These are phyloP conservation scores for Merodon equestris DNA, from an alignment of 2,888 invertebrate genomes.

Conservation along the genomic window DNA sequence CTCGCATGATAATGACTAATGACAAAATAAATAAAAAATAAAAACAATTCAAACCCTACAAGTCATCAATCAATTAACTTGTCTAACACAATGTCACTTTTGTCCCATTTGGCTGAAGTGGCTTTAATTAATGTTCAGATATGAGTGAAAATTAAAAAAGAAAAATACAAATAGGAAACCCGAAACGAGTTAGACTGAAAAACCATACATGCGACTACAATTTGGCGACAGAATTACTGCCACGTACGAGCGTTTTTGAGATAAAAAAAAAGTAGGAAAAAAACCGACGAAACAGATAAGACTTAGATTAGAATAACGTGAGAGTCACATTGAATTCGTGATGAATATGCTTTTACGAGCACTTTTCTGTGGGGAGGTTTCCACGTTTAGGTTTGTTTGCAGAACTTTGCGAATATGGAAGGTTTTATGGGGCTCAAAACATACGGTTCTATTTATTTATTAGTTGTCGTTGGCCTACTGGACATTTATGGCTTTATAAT, in stretches of 20 bases:
- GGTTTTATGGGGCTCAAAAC: too few species aligned
- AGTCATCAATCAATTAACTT: constrained; percentile 42
- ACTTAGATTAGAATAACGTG: constrained; percentile 8
- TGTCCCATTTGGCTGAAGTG: constrained; percentile 43
- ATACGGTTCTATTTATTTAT: too few species aligned
- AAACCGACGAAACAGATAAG: too few species aligned
- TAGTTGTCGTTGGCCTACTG: too few species aligned
- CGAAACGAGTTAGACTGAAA: constrained; percentile 19
- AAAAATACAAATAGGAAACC: background rate
- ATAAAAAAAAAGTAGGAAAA: constrained; percentile 8
- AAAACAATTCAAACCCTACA: constrained; percentile 4
- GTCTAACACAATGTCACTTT: constrained; percentile 40
- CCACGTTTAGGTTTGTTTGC: too few species aligned
- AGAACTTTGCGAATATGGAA: too few species aligned
- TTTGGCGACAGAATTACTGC: constrained; percentile 19
- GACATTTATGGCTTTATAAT: too few species aligned
- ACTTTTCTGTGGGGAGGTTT: too few species aligned
- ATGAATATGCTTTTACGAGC: constrained; percentile 8
- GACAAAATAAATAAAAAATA: background rate
- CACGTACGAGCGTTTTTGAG: constrained; percentile 7
- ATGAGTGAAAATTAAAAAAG: constrained; percentile 12
- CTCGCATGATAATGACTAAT: constrained; percentile 8
- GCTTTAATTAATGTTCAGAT: constrained; percentile 38
- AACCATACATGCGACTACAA: constrained; percentile 16
- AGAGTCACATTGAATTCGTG: constrained; percentile 1